A percentile compares a stretch with the other conserved stretches of the same genome.
Conservation (phyloP, 2,888 invertebrate genomes). For the Coenonympha glycerion region DNA sequence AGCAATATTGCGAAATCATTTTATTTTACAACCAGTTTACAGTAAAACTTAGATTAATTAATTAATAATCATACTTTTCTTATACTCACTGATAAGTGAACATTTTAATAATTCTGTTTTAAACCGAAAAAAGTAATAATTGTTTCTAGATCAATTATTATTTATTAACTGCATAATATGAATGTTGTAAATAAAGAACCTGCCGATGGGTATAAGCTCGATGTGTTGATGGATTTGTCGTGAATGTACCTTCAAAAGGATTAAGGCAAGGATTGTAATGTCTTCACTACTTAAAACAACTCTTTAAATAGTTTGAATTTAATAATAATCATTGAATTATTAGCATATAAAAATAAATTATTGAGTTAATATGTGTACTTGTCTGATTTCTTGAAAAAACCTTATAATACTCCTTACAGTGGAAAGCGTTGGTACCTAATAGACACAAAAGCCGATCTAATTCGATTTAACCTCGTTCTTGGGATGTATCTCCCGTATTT, state of each 20-base stretch:
- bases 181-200: constrained; percentile 29
- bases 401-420: too few relatives aligned
- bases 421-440: background rate
- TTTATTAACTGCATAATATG: constrained; percentile 26
- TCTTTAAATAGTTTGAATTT: constrained; percentile 59
- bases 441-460: background rate
- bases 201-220: constrained; percentile 10
- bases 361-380: constrained; percentile 48
- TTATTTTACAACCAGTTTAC: too few relatives aligned
- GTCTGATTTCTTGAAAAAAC: constrained; percentile 29
- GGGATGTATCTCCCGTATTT: background rate
- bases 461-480: background rate
- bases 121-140: constrained; percentile 16
- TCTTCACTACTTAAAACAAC: constrained; percentile 66
- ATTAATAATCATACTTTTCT: background rate
- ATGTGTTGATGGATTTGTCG: constrained; percentile 14
- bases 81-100: background rate
- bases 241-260: constrained; percentile 18
- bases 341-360: constrained; percentile 73
- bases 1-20: too few relatives aligned
- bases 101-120: background rate
- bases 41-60: too few relatives aligned
- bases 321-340: constrained; percentile 67
- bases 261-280: constrained; percentile 38
- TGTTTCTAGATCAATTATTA: constrained; percentile 19